Evolutionary conservation across 2,888 invertebrate genomes (phyloP), one percentile per base, ranked within the genome.

Genomic region (Terebella lapidaria): DNA sequence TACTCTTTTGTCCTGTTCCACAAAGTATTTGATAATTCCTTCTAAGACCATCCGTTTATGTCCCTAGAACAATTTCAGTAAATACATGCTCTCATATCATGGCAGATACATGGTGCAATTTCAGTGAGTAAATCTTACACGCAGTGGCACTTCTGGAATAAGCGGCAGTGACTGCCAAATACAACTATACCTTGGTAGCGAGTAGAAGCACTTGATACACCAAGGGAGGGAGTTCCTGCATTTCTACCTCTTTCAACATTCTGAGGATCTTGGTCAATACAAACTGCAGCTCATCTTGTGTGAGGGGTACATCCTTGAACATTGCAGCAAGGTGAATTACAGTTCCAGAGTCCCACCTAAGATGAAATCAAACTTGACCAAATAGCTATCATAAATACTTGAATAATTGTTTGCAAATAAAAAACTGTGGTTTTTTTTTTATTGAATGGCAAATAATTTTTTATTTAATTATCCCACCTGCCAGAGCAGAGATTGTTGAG

Each of bases 201-300:
- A 81, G 65, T 2, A 79, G 70, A 15, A 81, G 66, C 20, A 81
- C 67, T 63, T 81, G 81, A 63, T 80, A 80, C 5, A 79, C 71
- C 5, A 80, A 67, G 2, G 81, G 74, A 20, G 81, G 81, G 22
- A 81, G 66, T 63, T 80, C 78, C 54, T 72, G 68, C 4, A 76
- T 62, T 20, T 79, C 77, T 5, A 80, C 54, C 15, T 73, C 74
- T 25, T 64, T 64, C 51, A 81, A 69, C 68, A 75, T 67, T 3
- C 77, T 63, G 3, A 80, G 28, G 18, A 79, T 67, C 63, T 77
- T 81, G 57, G 76, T 73, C 18, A 78, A 59, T 5, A 81, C 73
- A 67, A 77, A 73, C 53, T 71, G 69, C 30, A 81, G 68, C 60
- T 81, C 80, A 2, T 77, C 75, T 2, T 57, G 51, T 1, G 74